Evolutionary conservation across 2,113 vertebrate species (phyloP).

Genomic region (Verasper variegatus): DNA sequence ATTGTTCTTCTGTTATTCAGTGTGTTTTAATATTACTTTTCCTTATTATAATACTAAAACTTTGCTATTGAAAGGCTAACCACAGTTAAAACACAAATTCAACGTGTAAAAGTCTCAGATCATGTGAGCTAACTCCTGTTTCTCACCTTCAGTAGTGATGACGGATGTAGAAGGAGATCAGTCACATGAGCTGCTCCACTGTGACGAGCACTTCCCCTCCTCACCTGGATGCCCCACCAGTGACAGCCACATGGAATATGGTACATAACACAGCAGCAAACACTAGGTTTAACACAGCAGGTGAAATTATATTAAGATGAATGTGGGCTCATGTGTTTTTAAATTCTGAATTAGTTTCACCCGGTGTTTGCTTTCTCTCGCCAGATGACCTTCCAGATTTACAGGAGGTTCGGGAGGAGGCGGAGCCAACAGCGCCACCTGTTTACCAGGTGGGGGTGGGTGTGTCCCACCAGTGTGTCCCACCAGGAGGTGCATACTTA

Average conservation of each 20-base stretch:
- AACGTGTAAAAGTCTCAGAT: neutral
- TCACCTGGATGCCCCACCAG: slow-evolving; percentile 88
- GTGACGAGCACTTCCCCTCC: slow-evolving; percentile 89
- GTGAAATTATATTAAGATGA: neutral
- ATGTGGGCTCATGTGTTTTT: neutral
- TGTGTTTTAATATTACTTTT: no score
- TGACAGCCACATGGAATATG: slow-evolving; percentile 94
- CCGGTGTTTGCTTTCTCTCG: neutral
- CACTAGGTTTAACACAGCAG: no score
- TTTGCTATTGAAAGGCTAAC: neutral
- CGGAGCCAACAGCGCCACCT: slow-evolving; percentile 81
- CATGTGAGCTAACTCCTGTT: neutral
- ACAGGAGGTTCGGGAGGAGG: slow-evolving; percentile 91
- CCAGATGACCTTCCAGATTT: slow-evolving; percentile 96
- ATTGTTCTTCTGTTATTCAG: no score
- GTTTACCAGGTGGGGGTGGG: slow-evolving; percentile 88
- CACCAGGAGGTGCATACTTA: slow-evolving; percentile 56
- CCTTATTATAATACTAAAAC: neutral
- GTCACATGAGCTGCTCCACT: slow-evolving; percentile 88
- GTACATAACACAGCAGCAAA: slow-evolving; percentile 73
- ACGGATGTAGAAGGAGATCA: slow-evolving; percentile 86
- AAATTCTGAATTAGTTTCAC: neutral
- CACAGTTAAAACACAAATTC: no score
- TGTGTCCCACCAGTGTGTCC: slow-evolving; percentile 87
- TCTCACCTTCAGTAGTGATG: slow-evolving; percentile 31